Conservation (phyloP, 2,888 invertebrate genomes). For the Andrena praecox region DNA sequence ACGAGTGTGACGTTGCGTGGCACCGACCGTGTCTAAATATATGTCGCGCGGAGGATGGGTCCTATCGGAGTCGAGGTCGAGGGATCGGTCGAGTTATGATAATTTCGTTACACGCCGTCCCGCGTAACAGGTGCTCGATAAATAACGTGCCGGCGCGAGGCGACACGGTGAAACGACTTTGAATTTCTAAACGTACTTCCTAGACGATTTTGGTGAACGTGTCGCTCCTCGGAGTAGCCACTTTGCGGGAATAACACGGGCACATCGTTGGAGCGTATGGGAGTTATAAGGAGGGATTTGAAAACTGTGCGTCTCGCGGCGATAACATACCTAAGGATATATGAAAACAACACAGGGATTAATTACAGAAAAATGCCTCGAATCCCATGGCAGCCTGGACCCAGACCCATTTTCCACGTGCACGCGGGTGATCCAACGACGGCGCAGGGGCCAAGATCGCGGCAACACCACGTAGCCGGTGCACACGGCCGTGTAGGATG, state of each 20-base stretch:
- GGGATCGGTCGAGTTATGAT: conserved; percentile 40
- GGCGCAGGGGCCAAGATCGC: conserved; percentile 14
- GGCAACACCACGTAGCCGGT: conserved; percentile 54
- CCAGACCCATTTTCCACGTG: neutral
- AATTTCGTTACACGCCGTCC: conserved; percentile 17
- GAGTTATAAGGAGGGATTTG: too few relatives aligned
- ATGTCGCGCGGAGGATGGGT: conserved; percentile 19
- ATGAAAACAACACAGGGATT: too few relatives aligned
- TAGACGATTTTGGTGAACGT: neutral
- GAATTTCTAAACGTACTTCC: conserved; percentile 1
- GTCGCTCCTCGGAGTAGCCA: neutral
- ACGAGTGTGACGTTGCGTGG: neutral
- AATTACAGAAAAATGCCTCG: too few relatives aligned
- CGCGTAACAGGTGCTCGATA: conserved; percentile 46
- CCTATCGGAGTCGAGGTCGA: conserved; percentile 26
- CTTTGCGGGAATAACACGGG: too few relatives aligned
- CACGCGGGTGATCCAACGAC: conserved; percentile 16
- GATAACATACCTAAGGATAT: too few relatives aligned
- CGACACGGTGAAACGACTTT: conserved; percentile 3
- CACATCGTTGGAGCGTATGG: too few relatives aligned
- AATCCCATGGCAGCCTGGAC: neutral
- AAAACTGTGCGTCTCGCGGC: too few relatives aligned
- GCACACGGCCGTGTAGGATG: conserved; percentile 72
- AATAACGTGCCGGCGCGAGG: conserved; percentile 37
- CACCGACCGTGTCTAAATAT: conserved; percentile 9